Evolutionary conservation across 1,140 invertebrate genomes (phyloP).

Genomic region (Drosophila sp.): DNA sequence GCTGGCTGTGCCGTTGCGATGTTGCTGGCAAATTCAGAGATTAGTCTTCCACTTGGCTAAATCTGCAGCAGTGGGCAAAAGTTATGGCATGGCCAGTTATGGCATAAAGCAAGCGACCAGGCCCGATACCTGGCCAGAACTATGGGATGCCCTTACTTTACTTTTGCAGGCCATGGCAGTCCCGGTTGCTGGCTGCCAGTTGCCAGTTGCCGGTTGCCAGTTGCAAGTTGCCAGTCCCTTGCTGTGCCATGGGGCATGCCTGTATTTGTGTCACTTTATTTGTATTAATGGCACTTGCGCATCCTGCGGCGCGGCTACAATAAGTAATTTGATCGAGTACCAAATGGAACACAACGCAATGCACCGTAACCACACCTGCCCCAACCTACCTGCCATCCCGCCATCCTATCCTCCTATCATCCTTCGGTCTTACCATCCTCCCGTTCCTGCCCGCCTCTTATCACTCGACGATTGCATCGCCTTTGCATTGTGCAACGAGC

Average conservation of each 20-base stretch:
- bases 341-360: conserved; percentile 16
- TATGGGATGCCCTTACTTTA: conserved; percentile 16
- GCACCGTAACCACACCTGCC: too few species aligned
- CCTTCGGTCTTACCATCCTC: too few species aligned
- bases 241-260: conserved; percentile 23
- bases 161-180: background rate
- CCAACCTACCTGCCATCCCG: too few species aligned
- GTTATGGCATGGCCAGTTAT: conserved; percentile 64
- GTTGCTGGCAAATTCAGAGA: conserved; percentile 66
- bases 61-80: conserved; percentile 68
- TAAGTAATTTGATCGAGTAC: conserved; percentile 81
- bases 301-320: conserved; percentile 74
- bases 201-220: background rate
- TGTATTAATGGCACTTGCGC: conserved; percentile 79
- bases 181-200: background rate
- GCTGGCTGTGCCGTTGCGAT: conserved; percentile 1
- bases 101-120: conserved; percentile 41
- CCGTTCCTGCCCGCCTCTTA: background rate
- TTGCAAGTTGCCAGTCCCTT: background rate
- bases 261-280: conserved; percentile 77
- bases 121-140: conserved; percentile 58
- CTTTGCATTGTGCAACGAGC: conserved; percentile 51
- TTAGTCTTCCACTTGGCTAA: conserved; percentile 82
- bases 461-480: conserved; percentile 37
- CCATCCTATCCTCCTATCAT: too few species aligned